Evolutionary conservation across 2,113 vertebrate species (phyloP).

Genomic region (Eudorcas thomsonii): DNA sequence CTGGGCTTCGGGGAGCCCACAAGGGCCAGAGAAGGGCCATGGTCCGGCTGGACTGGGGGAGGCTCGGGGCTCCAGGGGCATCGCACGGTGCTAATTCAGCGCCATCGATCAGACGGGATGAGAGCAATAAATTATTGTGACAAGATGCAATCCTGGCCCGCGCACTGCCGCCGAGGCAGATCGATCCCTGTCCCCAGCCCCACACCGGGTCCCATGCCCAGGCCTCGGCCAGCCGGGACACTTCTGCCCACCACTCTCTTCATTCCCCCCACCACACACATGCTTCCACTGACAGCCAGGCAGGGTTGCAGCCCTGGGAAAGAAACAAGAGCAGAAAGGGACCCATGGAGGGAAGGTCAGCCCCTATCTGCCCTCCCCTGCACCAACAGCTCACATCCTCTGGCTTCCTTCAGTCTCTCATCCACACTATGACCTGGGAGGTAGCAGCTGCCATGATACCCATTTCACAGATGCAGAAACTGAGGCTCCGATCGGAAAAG

Average conservation of each 20-base stretch:
- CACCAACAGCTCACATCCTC: neutral
- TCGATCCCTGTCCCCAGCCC: constrained; percentile 85
- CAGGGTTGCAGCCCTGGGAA: neutral
- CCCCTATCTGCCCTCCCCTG: neutral
- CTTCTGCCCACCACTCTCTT: constrained; percentile 8
- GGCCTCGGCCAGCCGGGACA: neutral
- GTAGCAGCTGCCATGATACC: neutral
- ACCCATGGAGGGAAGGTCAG: neutral
- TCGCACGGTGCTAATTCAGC: constrained; percentile 91
- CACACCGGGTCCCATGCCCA: constrained; percentile 57
- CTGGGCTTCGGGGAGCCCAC: neutral
- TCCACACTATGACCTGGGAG: neutral
- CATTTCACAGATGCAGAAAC: constrained; percentile 64
- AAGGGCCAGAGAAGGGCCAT: constrained; percentile 29
- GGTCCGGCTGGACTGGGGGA: constrained; percentile 29
- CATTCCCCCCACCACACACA: neutral
- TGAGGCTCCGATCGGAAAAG: neutral
- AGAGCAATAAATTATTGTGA: constrained; percentile 99
- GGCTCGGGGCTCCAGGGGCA: constrained; percentile 80
- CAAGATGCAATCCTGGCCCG: constrained; percentile 97
- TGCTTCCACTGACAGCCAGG: neutral
- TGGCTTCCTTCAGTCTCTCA: neutral
- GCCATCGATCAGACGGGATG: constrained; percentile 97
- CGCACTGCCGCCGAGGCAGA: constrained; percentile 90
- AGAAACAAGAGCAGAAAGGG: neutral